phyloP scores from a whole-genome alignment of 92 coral and sea anemone species.

The Actinernus sp. region DNA sequence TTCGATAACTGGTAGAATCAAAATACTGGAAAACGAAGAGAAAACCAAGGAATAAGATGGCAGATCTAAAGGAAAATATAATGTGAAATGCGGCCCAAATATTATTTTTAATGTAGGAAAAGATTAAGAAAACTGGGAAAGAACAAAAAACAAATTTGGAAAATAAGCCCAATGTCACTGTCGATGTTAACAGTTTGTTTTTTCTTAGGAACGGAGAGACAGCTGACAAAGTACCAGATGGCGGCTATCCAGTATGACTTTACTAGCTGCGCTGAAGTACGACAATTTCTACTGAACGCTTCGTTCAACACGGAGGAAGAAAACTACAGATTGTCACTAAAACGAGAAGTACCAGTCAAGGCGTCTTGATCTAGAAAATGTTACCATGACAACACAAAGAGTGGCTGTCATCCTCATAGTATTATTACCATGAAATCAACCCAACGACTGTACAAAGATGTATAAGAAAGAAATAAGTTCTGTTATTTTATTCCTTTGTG shows the following conservation, averaged over 20 bases:
- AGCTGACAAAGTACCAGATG: constrained; percentile 84
- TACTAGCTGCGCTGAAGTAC: constrained; percentile 69
- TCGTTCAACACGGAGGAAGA: constrained; percentile 97
- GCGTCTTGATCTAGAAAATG: constrained; percentile 39
- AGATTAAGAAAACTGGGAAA: too few species aligned
- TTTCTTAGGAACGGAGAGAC: constrained; percentile 84
- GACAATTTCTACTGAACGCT: constrained; percentile 86
- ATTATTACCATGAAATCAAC: too few species aligned
- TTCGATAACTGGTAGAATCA: too few species aligned
- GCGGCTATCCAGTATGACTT: constrained; percentile 95
- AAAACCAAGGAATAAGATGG: too few species aligned
- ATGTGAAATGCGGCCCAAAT: too few species aligned
- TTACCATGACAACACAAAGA: constrained; percentile 1
- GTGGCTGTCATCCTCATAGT: background rate
- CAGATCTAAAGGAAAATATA: too few species aligned
- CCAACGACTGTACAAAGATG: too few species aligned
- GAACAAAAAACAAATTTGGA: background rate
- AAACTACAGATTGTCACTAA: constrained; percentile 92
- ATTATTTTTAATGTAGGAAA: too few species aligned
- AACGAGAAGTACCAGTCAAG: constrained; percentile 82
- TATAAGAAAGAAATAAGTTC: too few species aligned
- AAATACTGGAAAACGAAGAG: too few species aligned
- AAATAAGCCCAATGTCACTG: background rate
- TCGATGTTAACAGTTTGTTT: constrained; percentile 6
- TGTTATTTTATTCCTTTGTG: too few species aligned